These are phyloP conservation scores for Irena cyanogastra DNA, from an alignment of 2,113 vertebrate genomes.

Conservation along the genomic window DNA sequence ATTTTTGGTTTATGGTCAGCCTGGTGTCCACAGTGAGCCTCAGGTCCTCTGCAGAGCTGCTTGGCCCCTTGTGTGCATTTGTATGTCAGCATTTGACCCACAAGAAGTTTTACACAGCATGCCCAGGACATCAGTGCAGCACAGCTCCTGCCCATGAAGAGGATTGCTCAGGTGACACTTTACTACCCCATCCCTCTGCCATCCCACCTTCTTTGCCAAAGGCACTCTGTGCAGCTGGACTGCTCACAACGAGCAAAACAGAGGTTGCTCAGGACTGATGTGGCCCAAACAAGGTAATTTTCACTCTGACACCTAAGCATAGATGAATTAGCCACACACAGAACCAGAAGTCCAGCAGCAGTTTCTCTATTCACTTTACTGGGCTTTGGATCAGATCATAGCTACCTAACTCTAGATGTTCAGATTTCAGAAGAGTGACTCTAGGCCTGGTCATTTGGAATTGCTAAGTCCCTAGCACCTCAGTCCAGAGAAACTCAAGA, in stretches of 20 bases:
- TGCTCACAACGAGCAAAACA: accelerated
- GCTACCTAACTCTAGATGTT: neutral
- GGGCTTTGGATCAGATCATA: neutral
- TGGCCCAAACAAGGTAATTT: neutral
- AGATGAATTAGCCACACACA: neutral
- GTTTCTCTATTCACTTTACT: neutral
- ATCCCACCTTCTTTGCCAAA: neutral
- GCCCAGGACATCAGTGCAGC: neutral
- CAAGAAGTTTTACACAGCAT: accelerated
- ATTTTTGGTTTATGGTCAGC: neutral
- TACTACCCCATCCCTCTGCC: neutral
- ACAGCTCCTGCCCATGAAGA: neutral
- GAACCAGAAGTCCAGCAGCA: neutral
- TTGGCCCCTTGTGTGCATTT: neutral
- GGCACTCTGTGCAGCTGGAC: neutral
- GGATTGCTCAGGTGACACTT: neutral
- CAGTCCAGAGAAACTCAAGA: neutral
- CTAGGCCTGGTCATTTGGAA: neutral
- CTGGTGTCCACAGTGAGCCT: neutral
- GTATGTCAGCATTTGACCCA: neutral
- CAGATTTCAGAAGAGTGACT: neutral
- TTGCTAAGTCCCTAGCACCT: neutral
- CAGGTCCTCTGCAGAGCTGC: neutral
- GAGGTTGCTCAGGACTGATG: neutral
- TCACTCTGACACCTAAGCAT: neutral